phyloP scores from a whole-genome alignment of 2,113 vertebrate species.

The Corydoras sp. region DNA sequence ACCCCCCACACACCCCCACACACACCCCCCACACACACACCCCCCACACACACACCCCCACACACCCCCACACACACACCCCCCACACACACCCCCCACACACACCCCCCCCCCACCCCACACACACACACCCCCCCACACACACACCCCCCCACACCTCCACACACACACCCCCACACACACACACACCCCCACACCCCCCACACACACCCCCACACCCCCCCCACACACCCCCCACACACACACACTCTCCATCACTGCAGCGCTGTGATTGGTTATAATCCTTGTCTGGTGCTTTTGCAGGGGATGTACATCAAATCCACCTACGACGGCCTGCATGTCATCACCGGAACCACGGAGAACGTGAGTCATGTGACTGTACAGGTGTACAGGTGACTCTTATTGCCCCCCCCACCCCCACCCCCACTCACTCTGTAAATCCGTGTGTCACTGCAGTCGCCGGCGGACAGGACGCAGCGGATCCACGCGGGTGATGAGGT shows the following conservation, averaged over 20 bases:
- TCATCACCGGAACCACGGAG: conserved; percentile 95
- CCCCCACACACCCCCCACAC: too few species aligned
- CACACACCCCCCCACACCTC: too few species aligned
- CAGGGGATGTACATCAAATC: conserved; percentile 98
- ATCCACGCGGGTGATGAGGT: conserved; percentile 97
- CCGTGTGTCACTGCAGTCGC: conserved; percentile 67
- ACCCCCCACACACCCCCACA: background rate
- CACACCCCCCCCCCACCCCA: background rate
- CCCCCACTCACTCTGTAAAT: too few species aligned
- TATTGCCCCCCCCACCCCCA: too few species aligned
- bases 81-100: too few species aligned
- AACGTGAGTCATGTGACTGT: conserved; percentile 72
- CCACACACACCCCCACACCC: too few species aligned
- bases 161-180: background rate
- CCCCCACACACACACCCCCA: too few species aligned
- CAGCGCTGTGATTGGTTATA: background rate
- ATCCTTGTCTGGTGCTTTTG: conserved; percentile 7
- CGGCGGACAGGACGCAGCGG: conserved; percentile 87
- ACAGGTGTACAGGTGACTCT: too few species aligned
- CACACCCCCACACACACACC: too few species aligned
- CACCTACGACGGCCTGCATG: conserved; percentile 90
- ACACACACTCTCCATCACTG: background rate
- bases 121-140: too few species aligned
- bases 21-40: too few species aligned
- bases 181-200: too few species aligned